phyloP scores from a whole-genome alignment of 2,797 vertebrate species.

The Anas capensis region DNA sequence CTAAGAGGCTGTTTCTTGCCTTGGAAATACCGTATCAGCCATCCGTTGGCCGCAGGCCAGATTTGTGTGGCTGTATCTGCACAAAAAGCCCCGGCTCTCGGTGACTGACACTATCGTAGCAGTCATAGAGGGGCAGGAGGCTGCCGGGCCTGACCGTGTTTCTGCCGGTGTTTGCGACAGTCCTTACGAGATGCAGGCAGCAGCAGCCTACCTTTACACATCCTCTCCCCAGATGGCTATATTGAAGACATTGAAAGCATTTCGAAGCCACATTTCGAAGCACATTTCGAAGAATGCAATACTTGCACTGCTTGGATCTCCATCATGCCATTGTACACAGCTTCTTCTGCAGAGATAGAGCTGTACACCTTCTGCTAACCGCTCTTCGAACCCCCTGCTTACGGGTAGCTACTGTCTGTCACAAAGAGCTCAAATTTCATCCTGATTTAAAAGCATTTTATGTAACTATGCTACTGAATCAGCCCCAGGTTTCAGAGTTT shows the following conservation, averaged over 20 bases:
- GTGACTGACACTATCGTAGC: too few relatives aligned
- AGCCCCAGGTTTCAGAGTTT: rapidly evolving
- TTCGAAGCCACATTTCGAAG: background rate
- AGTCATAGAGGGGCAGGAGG: background rate
- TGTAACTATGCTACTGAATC: background rate
- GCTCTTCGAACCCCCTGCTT: background rate
- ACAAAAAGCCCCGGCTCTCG: background rate
- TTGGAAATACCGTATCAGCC: too few relatives aligned
- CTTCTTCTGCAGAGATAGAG: background rate
- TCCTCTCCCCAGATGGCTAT: background rate
- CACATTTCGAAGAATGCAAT: background rate
- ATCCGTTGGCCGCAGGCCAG: background rate
- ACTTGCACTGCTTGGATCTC: background rate
- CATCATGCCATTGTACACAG: rapidly evolving
- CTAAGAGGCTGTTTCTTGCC: background rate
- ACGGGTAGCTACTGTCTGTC: rapidly evolving
- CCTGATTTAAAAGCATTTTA: background rate
- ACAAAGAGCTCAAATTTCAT: background rate
- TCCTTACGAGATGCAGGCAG: background rate
- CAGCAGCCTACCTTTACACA: background rate
- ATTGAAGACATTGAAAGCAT: background rate
- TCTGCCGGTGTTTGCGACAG: background rate
- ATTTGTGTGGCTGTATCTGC: too few relatives aligned
- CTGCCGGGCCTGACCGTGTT: rapidly evolving
- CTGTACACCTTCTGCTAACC: background rate